Evolutionary conservation across 1,140 invertebrate species (phyloP).

Genomic region (Belonocnema kinseyi): DNA sequence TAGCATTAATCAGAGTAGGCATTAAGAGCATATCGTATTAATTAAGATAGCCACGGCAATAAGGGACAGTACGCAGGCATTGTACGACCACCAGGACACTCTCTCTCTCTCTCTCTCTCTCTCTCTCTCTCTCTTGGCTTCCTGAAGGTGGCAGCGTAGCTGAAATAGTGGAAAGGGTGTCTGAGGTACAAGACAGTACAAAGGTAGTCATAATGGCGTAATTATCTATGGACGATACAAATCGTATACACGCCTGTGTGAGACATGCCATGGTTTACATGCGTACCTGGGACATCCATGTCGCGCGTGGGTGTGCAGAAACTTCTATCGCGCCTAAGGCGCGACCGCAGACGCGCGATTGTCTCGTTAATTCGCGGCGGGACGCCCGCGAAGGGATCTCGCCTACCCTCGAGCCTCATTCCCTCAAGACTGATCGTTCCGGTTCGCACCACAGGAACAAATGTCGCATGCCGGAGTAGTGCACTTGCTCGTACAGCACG

Average conservation of each 20-base stretch:
- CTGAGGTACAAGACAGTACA: constrained; percentile 32
- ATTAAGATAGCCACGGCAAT: constrained; percentile 6
- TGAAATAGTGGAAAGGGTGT: constrained; percentile 8
- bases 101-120: not conserved
- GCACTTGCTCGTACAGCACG: constrained; percentile 31
- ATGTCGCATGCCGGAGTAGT: constrained; percentile 34
- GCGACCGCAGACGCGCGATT: constrained; percentile 57
- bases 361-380: constrained; percentile 66
- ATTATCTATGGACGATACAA: constrained; percentile 72
- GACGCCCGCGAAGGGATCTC: constrained; percentile 44
- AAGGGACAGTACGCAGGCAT: constrained; percentile 9
- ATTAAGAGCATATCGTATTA: constrained; percentile 24
- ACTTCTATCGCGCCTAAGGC: constrained; percentile 41
- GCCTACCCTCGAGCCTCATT: constrained; percentile 36
- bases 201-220: constrained; percentile 68
- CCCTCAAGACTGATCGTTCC: not conserved
- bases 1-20: constrained; percentile 26
- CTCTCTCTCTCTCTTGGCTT: not conserved
- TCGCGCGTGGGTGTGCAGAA: constrained; percentile 59
- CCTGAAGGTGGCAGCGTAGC: constrained; percentile 8
- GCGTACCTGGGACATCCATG: constrained; percentile 50
- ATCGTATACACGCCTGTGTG: constrained; percentile 69
- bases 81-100: not conserved
- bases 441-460: constrained; percentile 36
- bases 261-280: constrained; percentile 61